Percentiles rank a stretch among this genome's conserved stretches.
phyloP scores from a whole-genome alignment of 2,888 invertebrate species.

The Ctena decussata region DNA sequence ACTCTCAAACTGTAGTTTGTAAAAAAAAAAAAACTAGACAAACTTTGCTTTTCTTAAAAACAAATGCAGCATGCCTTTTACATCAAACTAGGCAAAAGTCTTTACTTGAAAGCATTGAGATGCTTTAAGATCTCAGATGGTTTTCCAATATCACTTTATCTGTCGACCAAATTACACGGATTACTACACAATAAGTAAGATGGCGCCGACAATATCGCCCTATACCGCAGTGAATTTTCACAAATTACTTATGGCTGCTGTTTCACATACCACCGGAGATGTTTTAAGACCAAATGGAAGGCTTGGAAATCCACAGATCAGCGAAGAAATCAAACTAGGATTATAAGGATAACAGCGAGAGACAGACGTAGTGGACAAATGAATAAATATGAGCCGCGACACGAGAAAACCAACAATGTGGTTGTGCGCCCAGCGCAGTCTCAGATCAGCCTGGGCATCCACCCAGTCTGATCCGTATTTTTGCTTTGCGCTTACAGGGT shows the following conservation, averaged over 20 bases:
- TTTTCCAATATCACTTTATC: conserved; percentile 12
- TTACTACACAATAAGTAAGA: conserved; percentile 9
- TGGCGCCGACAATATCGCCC: not conserved
- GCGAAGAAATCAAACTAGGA: not conserved
- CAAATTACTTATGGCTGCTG: conserved; percentile 11
- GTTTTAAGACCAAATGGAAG: not conserved
- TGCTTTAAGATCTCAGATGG: not conserved
- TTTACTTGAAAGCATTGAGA: not conserved
- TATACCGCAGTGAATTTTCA: conserved; percentile 10
- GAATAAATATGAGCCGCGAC: conserved; percentile 10
- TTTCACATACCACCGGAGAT: not conserved
- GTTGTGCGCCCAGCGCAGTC: no score
- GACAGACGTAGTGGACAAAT: conserved; percentile 4
- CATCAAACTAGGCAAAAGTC: no score
- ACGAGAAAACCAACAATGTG: no score
- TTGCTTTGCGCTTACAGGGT: no score
- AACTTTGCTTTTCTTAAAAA: no score
- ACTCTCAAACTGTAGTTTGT: no score
- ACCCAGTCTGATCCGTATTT: no score
- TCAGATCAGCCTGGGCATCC: no score
- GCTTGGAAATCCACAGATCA: not conserved
- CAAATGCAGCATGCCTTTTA: no score
- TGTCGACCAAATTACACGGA: conserved; percentile 11
- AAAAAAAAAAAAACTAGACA: no score
- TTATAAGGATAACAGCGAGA: not conserved